Percentiles rank a stretch among this genome's conserved stretches.
phyloP scores from a whole-genome alignment of 2,888 invertebrate species.

The Alloplasta piceator region DNA sequence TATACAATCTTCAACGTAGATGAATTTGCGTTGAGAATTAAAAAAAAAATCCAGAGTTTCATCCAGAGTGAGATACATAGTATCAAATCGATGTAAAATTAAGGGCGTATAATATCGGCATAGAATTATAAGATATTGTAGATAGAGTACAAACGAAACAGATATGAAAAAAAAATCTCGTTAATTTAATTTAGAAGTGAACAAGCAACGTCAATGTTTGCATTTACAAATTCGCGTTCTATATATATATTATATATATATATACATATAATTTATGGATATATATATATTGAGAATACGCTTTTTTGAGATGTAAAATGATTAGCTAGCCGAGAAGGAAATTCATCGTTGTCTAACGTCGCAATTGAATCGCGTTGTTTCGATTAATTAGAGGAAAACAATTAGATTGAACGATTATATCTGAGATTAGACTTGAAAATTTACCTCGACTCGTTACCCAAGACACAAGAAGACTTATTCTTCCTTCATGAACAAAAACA shows the following conservation, averaged over 20 bases:
- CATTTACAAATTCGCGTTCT: conserved; percentile 52
- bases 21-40: conserved; percentile 18
- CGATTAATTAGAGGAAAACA: conserved; percentile 31
- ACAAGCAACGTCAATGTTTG: conserved; percentile 21
- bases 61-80: conserved; percentile 34
- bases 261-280: no score
- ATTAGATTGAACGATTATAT: conserved; percentile 39
- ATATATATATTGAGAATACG: conserved; percentile 33
- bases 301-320: conserved; percentile 48
- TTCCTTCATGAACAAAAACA: conserved; percentile 17
- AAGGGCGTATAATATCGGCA: conserved; percentile 31
- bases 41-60: neutral
- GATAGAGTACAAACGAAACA: conserved; percentile 62
- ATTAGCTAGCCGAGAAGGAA: conserved; percentile 10
- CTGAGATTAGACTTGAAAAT: conserved; percentile 43
- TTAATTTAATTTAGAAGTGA: conserved; percentile 47
- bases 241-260: conserved; percentile 28
- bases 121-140: conserved; percentile 62
- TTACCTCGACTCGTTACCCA: conserved; percentile 23
- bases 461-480: conserved; percentile 20
- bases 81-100: conserved; percentile 58
- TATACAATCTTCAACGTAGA: conserved; percentile 30
- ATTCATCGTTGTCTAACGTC: conserved; percentile 28
- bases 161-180: conserved; percentile 12
- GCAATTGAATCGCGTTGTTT: conserved; percentile 46